Evolutionary conservation across 2,113 vertebrate genomes (phyloP).

Genomic region (Spea bombifrons): DNA sequence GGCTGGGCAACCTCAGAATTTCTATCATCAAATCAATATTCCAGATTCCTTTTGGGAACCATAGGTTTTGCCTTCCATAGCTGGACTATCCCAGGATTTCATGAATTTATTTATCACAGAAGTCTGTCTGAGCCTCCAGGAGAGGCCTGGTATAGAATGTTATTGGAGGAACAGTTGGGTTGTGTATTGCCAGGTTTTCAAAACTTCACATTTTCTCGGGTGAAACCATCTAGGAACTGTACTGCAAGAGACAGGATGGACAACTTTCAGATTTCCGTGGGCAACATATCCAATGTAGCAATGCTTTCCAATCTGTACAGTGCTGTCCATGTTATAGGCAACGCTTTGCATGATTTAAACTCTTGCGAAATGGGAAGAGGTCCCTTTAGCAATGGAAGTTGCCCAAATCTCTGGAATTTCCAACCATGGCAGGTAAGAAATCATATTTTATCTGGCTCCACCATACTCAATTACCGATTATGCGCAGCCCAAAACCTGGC

Average conservation of each 20-base stretch:
- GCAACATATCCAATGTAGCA: background rate
- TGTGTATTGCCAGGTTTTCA: background rate
- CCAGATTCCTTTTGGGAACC: constrained; percentile 2
- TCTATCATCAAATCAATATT: constrained; percentile 5
- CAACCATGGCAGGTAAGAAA: constrained; percentile 49
- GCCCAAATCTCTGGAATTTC: constrained; percentile 23
- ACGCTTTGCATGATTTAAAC: constrained; percentile 34
- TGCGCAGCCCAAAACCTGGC: too few relatives aligned
- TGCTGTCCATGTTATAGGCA: constrained; percentile 33
- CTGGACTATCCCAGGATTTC: constrained; percentile 21
- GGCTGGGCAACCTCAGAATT: constrained; percentile 26
- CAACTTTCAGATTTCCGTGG: background rate
- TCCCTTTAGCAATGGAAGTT: constrained; percentile 37
- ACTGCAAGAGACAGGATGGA: constrained; percentile 2
- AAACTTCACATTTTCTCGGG: background rate
- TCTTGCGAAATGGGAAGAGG: constrained; percentile 2
- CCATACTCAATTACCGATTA: too few relatives aligned
- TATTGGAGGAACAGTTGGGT: background rate
- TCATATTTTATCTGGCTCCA: background rate
- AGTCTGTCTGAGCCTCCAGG: background rate
- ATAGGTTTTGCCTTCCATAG: constrained; percentile 25
- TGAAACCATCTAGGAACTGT: constrained; percentile 11
- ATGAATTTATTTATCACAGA: constrained; percentile 2
- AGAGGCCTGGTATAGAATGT: constrained; percentile 13
- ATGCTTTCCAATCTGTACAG: constrained; percentile 29